Evolutionary conservation across 1,140 invertebrate species (phyloP).

Genomic region (Leptopilina clavipes): DNA sequence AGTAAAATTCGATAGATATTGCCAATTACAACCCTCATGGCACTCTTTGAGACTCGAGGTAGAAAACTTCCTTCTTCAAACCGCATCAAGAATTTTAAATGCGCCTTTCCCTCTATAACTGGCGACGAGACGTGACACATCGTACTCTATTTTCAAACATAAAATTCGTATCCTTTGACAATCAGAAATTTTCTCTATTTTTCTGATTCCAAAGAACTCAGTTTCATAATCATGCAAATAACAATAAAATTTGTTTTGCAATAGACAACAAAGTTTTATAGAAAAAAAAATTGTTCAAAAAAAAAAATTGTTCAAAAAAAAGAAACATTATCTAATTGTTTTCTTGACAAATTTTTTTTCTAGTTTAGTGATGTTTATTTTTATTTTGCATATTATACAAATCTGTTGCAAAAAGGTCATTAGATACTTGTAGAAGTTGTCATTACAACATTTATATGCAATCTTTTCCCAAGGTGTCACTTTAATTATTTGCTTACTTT

Average conservation of each 20-base stretch:
- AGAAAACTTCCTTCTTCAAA: slow-evolving; percentile 12
- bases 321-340: too few relatives aligned
- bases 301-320: too few relatives aligned
- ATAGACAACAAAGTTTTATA: too few relatives aligned
- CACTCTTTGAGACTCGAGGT: slow-evolving; percentile 40
- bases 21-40: slow-evolving; percentile 64
- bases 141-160: background rate
- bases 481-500: background rate
- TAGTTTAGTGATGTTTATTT: too few relatives aligned
- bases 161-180: background rate
- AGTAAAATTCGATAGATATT: slow-evolving; percentile 70
- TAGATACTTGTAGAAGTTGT: background rate
- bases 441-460: background rate
- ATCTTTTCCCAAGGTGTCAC: background rate
- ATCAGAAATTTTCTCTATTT: background rate
- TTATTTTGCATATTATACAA: too few relatives aligned
- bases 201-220: too few relatives aligned
- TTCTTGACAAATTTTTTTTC: too few relatives aligned
- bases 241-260: too few relatives aligned
- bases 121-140: slow-evolving; percentile 20
- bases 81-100: slow-evolving; percentile 64
- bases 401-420: background rate
- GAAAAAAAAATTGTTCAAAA: too few relatives aligned
- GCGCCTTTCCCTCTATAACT: slow-evolving; percentile 32
- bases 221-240: too few relatives aligned